phyloP scores from a whole-genome alignment of 2,888 invertebrate species.

The Chrysodeixis includens region DNA sequence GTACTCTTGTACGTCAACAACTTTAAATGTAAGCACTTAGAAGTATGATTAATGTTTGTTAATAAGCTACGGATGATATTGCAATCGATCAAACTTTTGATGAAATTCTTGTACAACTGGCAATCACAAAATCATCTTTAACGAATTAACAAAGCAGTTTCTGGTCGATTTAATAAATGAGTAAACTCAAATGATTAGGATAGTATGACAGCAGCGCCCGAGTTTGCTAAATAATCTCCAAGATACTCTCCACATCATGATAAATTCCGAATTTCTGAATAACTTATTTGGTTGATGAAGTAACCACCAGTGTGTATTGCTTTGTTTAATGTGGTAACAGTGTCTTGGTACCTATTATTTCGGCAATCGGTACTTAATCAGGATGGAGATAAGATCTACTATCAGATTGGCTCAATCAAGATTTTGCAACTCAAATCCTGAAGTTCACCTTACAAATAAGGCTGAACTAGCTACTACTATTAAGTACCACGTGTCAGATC shows the following conservation, averaged over 20 bases:
- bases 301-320: not conserved
- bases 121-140: too few species aligned
- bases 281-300: not conserved
- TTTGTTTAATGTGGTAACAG: too few species aligned
- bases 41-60: not conserved
- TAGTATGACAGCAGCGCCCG: not conserved
- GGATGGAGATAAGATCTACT: too few species aligned
- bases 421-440: too few species aligned
- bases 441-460: not conserved
- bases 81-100: not conserved
- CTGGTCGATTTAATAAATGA: not conserved
- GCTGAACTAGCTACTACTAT: conserved; percentile 1
- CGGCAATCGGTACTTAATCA: too few species aligned
- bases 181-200: not conserved
- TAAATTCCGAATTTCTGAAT: not conserved
- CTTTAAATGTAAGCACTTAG: conserved; percentile 1
- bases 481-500: conserved; percentile 12
- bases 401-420: too few species aligned
- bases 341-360: too few species aligned
- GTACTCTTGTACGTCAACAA: conserved; percentile 4
- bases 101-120: not conserved
- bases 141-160: too few species aligned
- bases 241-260: not conserved
- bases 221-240: not conserved
- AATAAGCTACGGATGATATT: not conserved